Base-by-base conservation (phyloP, 2,888 invertebrate species). In the Rhodophaea formosa region DNA sequence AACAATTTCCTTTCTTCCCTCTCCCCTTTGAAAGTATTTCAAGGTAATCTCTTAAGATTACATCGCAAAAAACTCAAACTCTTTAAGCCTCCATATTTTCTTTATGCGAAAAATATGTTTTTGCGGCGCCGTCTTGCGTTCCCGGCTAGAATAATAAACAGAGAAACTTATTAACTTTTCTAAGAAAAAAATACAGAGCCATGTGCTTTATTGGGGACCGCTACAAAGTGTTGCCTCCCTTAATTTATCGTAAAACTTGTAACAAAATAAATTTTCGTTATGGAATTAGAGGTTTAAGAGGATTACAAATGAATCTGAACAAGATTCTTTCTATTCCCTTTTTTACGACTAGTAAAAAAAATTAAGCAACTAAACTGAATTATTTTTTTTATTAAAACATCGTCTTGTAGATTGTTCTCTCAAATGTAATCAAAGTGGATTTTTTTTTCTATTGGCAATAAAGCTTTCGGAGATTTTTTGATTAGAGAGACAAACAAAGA, bases 11-110 rank as follows among this genome's bases (percentile, higher is more conserved):
- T 63, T 70, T 65, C 67, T 71, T 61, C 66, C 66, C 67, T 73
- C 72, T 73, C 78, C 79, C 79, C 73, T 79, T 71, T 74, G 67
- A 79, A 85, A 84, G 80, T 82, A 81, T 84, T 85, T 80, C 75
- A 79, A 78, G 76, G 82, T 87, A 87, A 89, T 88, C 85, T 84
- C 76, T 78, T 77, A 77, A 84, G 84, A 86, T 86, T 84, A 82
- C 81, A 81, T 77, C 72, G 72, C 69, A 77, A 79, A 84, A 84
- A 86, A 79, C 75, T 76, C 74, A 73, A 87, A 84, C 78, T 82
- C 79, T 82, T 86, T 82, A 82, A 86, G 80, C 77, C 76, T 74
- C 75, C 75, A 79, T 81, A 81, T 83, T 86, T 86, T 81, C 79
- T 84, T 85, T 84, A 79, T 77, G 80, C 75, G 77, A 75, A 80